Evolutionary conservation across 1,140 invertebrate species (phyloP).

Genomic region (Philotrypesis tridentata): DNA sequence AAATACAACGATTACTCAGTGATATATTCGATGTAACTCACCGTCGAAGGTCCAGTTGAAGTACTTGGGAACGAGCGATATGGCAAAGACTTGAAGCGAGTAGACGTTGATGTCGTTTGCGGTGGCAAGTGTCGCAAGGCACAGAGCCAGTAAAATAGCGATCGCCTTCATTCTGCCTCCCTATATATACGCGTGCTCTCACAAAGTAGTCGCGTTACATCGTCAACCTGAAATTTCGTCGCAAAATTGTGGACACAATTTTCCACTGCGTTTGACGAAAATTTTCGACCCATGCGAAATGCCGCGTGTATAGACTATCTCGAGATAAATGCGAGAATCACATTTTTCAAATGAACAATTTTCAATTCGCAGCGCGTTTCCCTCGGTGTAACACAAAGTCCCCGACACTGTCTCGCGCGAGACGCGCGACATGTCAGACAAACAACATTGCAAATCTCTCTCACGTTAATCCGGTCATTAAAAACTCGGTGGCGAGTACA

Average conservation of each 20-base stretch:
- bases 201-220: neutral
- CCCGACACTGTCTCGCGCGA: neutral
- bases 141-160: constrained; percentile 44
- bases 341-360: too few species aligned
- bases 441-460: neutral
- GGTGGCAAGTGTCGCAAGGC: constrained; percentile 47
- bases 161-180: constrained; percentile 49
- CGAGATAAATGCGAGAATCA: too few species aligned
- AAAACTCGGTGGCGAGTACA: neutral
- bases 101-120: constrained; percentile 60
- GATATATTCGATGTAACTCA: constrained; percentile 55
- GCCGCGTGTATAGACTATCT: too few species aligned
- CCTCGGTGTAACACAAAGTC: too few species aligned
- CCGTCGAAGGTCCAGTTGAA: constrained; percentile 73
- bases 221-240: constrained; percentile 34
- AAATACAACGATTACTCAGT: too few species aligned
- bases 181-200: too few species aligned
- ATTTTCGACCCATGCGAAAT: neutral
- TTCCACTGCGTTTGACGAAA: too few species aligned
- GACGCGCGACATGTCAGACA: too few species aligned
- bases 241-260: too few species aligned
- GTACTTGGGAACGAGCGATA: constrained; percentile 71
- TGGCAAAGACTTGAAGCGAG: constrained; percentile 73
- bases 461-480: neutral
- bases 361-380: too few species aligned